These are phyloP conservation scores for Oryzias melastigma DNA, from an alignment of 2,113 vertebrate species.

Conservation along the genomic window DNA sequence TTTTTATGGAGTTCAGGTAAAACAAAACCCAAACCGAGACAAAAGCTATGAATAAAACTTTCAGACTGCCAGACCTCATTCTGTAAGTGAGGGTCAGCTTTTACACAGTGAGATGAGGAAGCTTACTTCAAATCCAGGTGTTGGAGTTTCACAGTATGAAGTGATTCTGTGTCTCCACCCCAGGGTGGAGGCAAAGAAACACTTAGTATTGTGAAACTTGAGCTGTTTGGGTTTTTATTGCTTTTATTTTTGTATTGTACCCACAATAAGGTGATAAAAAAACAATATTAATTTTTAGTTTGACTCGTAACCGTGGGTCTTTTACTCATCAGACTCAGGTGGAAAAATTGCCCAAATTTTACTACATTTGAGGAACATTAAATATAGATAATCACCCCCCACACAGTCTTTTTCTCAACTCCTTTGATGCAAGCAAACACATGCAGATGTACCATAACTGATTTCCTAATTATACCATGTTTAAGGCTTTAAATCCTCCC, in stretches of 20 bases:
- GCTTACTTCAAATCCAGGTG: constrained; percentile 6
- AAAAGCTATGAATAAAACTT: constrained; percentile 3
- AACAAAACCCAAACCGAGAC: constrained; percentile 3
- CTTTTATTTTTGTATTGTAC: no score
- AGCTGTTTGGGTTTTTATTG: no score
- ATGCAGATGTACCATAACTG: no score
- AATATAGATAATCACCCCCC: not conserved
- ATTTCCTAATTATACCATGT: not conserved
- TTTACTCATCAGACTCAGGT: no score
- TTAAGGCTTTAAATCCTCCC: not conserved
- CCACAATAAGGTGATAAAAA: no score
- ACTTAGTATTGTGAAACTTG: no score
- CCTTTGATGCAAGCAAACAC: not conserved
- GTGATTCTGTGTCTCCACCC: no score
- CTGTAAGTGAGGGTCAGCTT: not conserved
- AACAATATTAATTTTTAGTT: no score
- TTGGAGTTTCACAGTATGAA: no score
- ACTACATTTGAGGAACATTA: no score
- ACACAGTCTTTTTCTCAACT: not conserved
- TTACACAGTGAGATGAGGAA: not conserved
- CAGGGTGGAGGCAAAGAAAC: not conserved
- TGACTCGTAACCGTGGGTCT: no score
- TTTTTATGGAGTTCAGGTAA: constrained; percentile 50
- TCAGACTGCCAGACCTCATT: constrained; percentile 48
- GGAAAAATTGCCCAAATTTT: no score